A percentile compares a stretch with the other conserved stretches of the same genome.
phyloP scores from a whole-genome alignment of 2,888 invertebrate genomes.

The Pycnomerus fuliginosus region DNA sequence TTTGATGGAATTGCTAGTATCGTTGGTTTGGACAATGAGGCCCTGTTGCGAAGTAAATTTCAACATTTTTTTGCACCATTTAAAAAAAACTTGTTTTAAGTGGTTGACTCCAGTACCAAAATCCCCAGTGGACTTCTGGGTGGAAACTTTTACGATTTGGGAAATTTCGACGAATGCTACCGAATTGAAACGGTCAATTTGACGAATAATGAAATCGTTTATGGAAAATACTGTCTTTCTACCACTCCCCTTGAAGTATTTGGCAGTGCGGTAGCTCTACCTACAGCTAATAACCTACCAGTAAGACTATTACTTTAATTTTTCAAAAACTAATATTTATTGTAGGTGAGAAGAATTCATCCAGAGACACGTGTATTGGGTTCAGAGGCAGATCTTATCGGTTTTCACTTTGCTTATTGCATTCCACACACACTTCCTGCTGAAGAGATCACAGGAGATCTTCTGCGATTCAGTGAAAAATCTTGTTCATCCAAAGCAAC shows the following conservation, averaged over 20 bases:
- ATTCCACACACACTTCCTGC: constrained; percentile 8
- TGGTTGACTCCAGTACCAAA: neutral
- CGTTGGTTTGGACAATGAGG: too few relatives aligned
- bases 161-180: constrained; percentile 19
- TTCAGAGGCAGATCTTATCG: constrained; percentile 7
- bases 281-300: too few relatives aligned
- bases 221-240: constrained; percentile 18
- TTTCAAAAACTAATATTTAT: too few relatives aligned
- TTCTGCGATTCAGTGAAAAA: constrained; percentile 2
- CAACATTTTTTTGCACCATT: neutral
- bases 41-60: too few relatives aligned
- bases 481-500: constrained; percentile 19
- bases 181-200: constrained; percentile 2
- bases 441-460: constrained; percentile 6
- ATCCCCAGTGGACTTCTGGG: constrained; percentile 20
- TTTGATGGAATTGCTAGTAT: too few relatives aligned
- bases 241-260: neutral
- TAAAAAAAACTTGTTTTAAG: neutral
- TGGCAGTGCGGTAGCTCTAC: too few relatives aligned
- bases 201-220: neutral
- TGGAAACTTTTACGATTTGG: constrained; percentile 10
- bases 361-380: constrained; percentile 1
- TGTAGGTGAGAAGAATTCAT: too few relatives aligned
- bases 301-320: too few relatives aligned
- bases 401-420: constrained; percentile 14